Percentiles rank a stretch among this genome's conserved stretches.
Conservation (phyloP, 2,113 vertebrate species). For the Pseudopodoces humilis region DNA sequence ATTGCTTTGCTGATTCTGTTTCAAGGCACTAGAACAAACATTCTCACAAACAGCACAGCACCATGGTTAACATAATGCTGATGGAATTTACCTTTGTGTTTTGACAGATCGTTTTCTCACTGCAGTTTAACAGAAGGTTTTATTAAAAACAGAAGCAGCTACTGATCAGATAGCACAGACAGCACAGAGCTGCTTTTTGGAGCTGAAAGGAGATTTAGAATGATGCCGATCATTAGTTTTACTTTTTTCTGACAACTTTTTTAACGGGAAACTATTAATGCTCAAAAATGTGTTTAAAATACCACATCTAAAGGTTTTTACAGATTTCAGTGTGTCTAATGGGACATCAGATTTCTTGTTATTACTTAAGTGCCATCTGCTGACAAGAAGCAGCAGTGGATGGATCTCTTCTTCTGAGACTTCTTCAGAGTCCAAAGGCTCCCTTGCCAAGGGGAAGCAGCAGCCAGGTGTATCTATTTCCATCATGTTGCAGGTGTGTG, state of each 20-base stretch:
- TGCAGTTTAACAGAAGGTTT: not conserved
- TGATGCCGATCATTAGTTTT: not conserved
- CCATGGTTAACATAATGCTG: not conserved
- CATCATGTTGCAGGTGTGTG: not conserved
- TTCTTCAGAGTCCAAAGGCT: not conserved
- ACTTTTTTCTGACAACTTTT: not conserved
- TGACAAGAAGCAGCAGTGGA: not conserved
- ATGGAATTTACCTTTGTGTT: constrained; percentile 19
- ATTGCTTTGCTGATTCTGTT: not conserved
- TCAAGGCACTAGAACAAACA: not conserved
- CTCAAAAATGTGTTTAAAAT: not conserved
- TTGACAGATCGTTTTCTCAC: not conserved
- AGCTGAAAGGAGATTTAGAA: not conserved
- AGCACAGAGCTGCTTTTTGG: not conserved
- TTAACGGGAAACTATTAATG: not conserved
- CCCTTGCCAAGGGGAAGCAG: not conserved
- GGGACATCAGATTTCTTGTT: not conserved
- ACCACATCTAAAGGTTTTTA: not conserved
- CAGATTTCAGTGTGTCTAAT: not conserved
- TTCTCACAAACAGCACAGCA: not conserved
- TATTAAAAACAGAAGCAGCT: constrained; percentile 4
- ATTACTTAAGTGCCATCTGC: constrained; percentile 59
- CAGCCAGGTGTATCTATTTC: not conserved
- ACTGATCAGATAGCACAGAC: not conserved
- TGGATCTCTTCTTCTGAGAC: not conserved